phyloP scores from a whole-genome alignment of 2,797 vertebrate genomes.

The Anguilla obscura region DNA sequence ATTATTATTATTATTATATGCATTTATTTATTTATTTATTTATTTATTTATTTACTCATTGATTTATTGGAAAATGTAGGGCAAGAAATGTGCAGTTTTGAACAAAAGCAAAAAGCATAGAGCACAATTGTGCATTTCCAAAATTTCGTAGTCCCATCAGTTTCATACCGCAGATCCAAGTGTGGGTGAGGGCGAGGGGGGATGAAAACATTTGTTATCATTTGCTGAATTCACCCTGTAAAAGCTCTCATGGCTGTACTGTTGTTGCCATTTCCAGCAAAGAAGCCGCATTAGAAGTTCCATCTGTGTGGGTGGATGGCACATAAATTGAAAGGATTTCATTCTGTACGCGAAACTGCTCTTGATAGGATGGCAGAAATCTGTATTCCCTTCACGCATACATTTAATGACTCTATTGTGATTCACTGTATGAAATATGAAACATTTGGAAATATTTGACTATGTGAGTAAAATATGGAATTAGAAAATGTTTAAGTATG shows the following conservation, averaged over 20 bases:
- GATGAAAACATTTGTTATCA: background rate
- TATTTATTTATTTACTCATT: too few relatives aligned
- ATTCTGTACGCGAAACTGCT: background rate
- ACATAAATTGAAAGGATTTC: background rate
- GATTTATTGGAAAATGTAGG: background rate
- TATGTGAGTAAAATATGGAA: background rate
- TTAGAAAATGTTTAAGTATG: background rate
- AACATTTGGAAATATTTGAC: background rate
- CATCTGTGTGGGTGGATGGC: background rate
- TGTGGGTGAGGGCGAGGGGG: background rate
- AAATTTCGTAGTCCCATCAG: background rate
- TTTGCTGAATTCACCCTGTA: background rate
- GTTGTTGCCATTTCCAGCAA: background rate
- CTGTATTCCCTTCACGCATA: background rate
- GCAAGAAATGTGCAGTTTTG: background rate
- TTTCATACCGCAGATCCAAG: background rate
- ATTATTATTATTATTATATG: background rate
- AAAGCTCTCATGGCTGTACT: background rate
- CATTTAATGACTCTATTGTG: conserved; percentile 10
- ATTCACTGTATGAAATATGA: conserved; percentile 12
- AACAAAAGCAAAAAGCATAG: background rate
- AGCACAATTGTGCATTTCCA: background rate
- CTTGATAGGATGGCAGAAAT: background rate
- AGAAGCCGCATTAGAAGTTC: background rate
- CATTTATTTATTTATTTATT: background rate